Evolutionary conservation across 2,113 vertebrate species (phyloP).

Genomic region (Amia ocellicauda): DNA sequence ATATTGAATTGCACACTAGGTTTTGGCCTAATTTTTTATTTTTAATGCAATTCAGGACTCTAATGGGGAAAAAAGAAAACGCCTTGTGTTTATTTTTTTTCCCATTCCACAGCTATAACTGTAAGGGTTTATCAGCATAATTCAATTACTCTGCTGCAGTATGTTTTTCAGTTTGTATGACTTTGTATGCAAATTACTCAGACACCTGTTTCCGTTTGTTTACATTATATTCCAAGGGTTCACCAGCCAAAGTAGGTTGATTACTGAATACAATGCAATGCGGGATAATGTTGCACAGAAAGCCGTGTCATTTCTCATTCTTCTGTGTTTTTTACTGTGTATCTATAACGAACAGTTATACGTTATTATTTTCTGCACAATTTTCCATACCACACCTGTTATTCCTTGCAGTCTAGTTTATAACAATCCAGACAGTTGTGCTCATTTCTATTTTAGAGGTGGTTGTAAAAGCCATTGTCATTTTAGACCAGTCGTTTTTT

Average conservation of each 20-base stretch:
- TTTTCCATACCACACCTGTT: too few species aligned
- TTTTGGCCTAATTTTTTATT: constrained; percentile 74
- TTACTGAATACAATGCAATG: too few species aligned
- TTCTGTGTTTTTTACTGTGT: too few species aligned
- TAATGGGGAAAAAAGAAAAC: constrained; percentile 16
- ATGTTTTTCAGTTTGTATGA: not conserved
- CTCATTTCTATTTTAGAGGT: too few species aligned
- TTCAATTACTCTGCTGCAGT: not conserved
- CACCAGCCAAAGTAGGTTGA: not conserved
- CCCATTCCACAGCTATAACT: not conserved
- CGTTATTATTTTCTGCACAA: too few species aligned
- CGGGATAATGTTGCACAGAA: too few species aligned
- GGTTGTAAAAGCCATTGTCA: too few species aligned
- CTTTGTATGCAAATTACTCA: not conserved
- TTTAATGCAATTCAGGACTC: constrained; percentile 67
- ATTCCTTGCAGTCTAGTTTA: too few species aligned
- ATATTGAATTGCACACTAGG: constrained; percentile 68
- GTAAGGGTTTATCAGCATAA: not conserved
- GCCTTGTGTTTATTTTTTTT: not conserved
- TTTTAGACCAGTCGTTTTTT: too few species aligned
- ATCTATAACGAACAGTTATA: too few species aligned
- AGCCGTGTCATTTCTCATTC: too few species aligned
- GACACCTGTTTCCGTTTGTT: not conserved
- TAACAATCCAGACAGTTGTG: too few species aligned
- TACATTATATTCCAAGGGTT: not conserved